Base-by-base conservation (phyloP, 1,140 invertebrate genomes). In the Habropoda laboriosa region DNA sequence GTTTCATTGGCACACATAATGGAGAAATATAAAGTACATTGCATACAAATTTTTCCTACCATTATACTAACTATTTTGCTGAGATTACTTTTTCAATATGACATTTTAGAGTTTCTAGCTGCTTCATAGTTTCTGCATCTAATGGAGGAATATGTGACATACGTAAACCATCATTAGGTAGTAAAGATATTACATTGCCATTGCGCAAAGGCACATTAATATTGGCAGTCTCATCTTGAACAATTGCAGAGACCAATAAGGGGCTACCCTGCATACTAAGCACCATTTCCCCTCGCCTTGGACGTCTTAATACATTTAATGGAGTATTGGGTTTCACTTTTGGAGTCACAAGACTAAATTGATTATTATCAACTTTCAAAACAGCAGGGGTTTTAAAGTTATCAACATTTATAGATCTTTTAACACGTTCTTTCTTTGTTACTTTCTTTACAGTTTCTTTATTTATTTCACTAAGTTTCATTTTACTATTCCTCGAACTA, bases 221-320 rank as follows among this genome's bases (percentile, higher is more conserved):
- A 88, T 95, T 95, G 0, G 95, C 94, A 75, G 91, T 93, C 21
- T 92, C 91, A 45, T 95, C 93, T 30, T 92, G 85, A 12, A 91
- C 40, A 40, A 88, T 71, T 21, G 91, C 83, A 8, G 94, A 94
- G 5, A 95, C 94, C 85, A 95, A 90, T 10, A 96, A 90, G 0
- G 95, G 95, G 75, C 95, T 95, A 24, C 95, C 95, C 32, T 94
- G 93, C 93, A 95, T 94, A 57, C 95, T 96, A 27, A 96, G 91
- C 16, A 95, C 95, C 91, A 95, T 94, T 91, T 96, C 95, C 3
- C 95, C 95, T 79, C 94, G 92, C 3, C 94, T 92, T 30, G 95
- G 95, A 79, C 94, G 93, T 45, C 95, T 91, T 57, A 96, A 83
- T 24, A 95, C 89, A 58, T 94, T 94, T 81, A 95, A 87, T 3